phyloP scores from a whole-genome alignment of 2,113 vertebrate species.

The Procapra przewalskii region DNA sequence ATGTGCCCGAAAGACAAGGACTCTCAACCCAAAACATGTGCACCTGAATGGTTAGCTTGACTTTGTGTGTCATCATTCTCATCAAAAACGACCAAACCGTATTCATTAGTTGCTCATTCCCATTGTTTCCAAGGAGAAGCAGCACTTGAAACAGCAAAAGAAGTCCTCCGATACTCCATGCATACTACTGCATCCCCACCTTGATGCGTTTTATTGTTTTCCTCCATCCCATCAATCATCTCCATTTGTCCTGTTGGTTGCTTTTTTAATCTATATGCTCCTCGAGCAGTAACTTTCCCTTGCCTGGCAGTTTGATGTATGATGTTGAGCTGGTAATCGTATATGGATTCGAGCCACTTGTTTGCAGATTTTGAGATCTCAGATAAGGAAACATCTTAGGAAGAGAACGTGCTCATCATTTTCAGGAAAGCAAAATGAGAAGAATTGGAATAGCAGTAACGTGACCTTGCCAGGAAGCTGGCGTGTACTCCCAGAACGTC shows the following conservation, averaged over 20 bases:
- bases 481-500: neutral
- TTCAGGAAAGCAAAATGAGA: constrained; percentile 13
- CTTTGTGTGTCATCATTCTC: neutral
- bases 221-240: neutral
- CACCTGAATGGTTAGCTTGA: neutral
- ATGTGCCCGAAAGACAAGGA: neutral
- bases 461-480: constrained; percentile 45
- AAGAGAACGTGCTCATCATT: neutral
- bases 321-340: neutral
- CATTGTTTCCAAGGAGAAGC: neutral
- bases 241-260: neutral
- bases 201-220: neutral
- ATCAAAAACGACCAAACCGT: neutral
- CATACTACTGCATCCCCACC: neutral
- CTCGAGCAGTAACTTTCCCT: neutral
- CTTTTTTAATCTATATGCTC: neutral
- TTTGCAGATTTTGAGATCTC: constrained; percentile 30
- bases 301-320: neutral
- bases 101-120: neutral
- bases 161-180: neutral
- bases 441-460: neutral
- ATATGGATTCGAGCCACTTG: neutral
- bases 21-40: neutral
- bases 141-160: neutral
- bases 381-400: constrained; percentile 18